phyloP scores from a whole-genome alignment of 1,140 invertebrate genomes.

The Dreissena polymorpha region DNA sequence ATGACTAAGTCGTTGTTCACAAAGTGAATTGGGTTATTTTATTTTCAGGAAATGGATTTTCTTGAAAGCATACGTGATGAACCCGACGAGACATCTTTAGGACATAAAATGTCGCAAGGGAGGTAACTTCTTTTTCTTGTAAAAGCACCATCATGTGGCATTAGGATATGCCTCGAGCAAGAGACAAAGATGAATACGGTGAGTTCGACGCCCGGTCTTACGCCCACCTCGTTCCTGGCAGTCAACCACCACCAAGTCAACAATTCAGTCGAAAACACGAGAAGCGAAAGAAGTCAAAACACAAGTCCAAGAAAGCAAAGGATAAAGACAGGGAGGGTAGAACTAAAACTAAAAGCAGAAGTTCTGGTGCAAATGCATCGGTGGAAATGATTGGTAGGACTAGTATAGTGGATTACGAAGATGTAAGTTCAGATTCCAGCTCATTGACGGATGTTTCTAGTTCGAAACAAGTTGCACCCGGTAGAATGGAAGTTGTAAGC shows the following conservation, averaged over 20 bases:
- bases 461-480: constrained; percentile 46
- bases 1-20: not conserved
- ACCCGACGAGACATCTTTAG: constrained; percentile 33
- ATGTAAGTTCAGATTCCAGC: constrained; percentile 74
- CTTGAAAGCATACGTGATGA: not conserved
- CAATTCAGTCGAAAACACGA: constrained; percentile 57
- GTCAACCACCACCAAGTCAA: constrained; percentile 22
- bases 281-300: constrained; percentile 66
- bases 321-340: constrained; percentile 59
- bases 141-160: constrained; percentile 49
- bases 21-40: not conserved
- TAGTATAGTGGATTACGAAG: constrained; percentile 75
- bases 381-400: constrained; percentile 32
- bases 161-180: constrained; percentile 63
- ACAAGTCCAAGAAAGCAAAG: constrained; percentile 60
- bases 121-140: constrained; percentile 41
- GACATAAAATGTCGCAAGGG: constrained; percentile 43
- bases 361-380: constrained; percentile 24
- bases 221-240: constrained; percentile 66
- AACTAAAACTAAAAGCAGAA: constrained; percentile 39
- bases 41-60: not conserved
- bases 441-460: constrained; percentile 45
- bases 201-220: constrained; percentile 76
- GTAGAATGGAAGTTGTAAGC: constrained; percentile 52
- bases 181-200: constrained; percentile 57